Evolutionary conservation across 2,797 vertebrate genomes (phyloP), one percentile per base, ranked within the genome.

Genomic region (Falco concolor): DNA sequence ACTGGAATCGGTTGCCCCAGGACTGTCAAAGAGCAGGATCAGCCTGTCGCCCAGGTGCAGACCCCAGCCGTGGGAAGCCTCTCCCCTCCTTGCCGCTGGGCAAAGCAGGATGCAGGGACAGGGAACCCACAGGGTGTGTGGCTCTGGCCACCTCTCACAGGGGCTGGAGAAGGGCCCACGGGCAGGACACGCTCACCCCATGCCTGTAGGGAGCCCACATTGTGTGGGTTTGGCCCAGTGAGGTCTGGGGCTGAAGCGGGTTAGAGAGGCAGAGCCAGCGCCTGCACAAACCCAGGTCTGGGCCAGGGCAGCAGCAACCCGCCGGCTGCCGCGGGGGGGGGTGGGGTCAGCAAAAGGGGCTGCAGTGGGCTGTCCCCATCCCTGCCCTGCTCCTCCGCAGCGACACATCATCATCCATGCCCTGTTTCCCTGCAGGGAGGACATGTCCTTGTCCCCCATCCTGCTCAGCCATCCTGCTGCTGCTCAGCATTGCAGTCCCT

Each of bases 401-500:
- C n/a, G 44, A 44, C 24, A 14, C 7, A 1, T 53, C n/a, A 23
- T 32, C 22, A 23, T 15, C 47, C 32, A 23, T 10, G 17, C 45
- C 49, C 25, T 32, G 16, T 32, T 72, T 16, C 36, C 34, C 59
- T 25, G 20, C 59, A 59, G 57, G 28, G 24, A 42, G 63, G 34
- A 32, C 19, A 5, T 3, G 23, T 34, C 60, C 32, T 54, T 0
- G 3, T n/a, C 30, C 45, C 59, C 4, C 9, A 9, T 24, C 9
- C 28, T 3, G 4, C 42, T 67, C n/a, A 6, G 3, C 44, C 1
- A 0, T 3, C 6, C 44, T 64, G 42, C 42, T 0, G 2, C 38
- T 18, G 42, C 21, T 56, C 32, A 8, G 22, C 34, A 47, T 70
- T 2, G 1, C 54, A 42, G 44, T 13, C 2, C 32, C 4, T 19